Percentiles rank a stretch among this genome's conserved stretches.
Conservation (phyloP, 2,888 invertebrate genomes). For the Stratiomys singularior region DNA sequence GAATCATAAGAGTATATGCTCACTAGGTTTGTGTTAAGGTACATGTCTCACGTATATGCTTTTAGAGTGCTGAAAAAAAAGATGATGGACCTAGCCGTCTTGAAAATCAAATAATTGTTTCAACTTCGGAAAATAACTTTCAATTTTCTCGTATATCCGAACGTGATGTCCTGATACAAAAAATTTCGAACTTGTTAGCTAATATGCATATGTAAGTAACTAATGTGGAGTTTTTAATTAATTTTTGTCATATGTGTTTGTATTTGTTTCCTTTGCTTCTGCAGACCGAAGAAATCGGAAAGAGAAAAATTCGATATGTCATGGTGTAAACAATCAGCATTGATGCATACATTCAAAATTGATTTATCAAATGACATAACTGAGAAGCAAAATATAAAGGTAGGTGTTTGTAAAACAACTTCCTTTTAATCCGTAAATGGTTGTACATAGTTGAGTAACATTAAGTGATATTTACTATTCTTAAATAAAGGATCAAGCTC, state of each 20-base stretch:
- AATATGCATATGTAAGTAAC: conserved; percentile 68
- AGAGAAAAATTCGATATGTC: conserved; percentile 63
- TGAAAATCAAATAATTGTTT: conserved; percentile 75
- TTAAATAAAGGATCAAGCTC: too few relatives aligned
- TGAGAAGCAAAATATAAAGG: conserved; percentile 75
- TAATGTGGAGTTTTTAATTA: conserved; percentile 4
- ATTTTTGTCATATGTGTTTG: conserved; percentile 5
- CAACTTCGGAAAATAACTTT: conserved; percentile 83
- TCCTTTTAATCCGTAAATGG: too few relatives aligned
- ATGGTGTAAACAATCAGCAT: conserved; percentile 80
- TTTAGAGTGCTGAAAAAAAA: conserved; percentile 64
- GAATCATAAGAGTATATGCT: conserved; percentile 80
- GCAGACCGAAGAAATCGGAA: conserved; percentile 67
- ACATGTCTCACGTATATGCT: not conserved
- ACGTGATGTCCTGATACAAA: conserved; percentile 87
- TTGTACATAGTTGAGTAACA: too few relatives aligned
- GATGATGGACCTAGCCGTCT: conserved; percentile 64
- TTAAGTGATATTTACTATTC: too few relatives aligned
- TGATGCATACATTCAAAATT: conserved; percentile 81
- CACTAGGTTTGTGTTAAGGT: too few relatives aligned
- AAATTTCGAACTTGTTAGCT: conserved; percentile 87
- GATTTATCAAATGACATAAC: conserved; percentile 76
- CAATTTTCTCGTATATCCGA: conserved; percentile 90
- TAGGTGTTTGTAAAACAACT: too few relatives aligned
- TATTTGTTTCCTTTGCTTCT: conserved; percentile 63